These are phyloP conservation scores for Ormia ochracea DNA, from an alignment of 2,888 invertebrate species.

Conservation along the genomic window DNA sequence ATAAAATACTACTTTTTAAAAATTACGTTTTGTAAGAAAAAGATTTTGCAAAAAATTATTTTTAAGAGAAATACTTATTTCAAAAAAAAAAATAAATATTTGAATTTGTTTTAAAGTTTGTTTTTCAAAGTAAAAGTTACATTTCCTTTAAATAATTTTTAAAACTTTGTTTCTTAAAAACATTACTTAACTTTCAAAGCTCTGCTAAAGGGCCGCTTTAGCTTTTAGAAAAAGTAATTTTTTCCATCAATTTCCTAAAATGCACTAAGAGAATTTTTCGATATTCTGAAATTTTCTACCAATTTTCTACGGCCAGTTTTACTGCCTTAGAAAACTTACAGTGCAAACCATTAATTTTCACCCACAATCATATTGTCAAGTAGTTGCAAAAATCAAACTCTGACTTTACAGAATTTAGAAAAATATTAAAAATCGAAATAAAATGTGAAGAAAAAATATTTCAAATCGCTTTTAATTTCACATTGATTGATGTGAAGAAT, in stretches of 20 bases:
- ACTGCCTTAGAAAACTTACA: too few species aligned
- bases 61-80: background rate
- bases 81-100: background rate
- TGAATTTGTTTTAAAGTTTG: background rate
- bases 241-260: too few species aligned
- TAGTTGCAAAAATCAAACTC: conserved; percentile 11
- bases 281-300: too few species aligned
- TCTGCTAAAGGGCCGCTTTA: too few species aligned
- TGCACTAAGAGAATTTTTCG: too few species aligned
- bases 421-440: background rate
- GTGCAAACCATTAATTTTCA: background rate
- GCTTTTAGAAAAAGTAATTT: too few species aligned
- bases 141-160: too few species aligned
- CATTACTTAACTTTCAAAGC: too few species aligned
- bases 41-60: background rate
- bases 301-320: too few species aligned
- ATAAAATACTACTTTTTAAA: background rate
- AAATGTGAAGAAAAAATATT: background rate
- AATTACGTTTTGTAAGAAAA: background rate
- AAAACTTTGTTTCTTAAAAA: too few species aligned
- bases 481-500: too few species aligned
- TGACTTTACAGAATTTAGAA: background rate
- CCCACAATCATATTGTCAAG: background rate
- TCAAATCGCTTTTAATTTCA: background rate
- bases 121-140: too few species aligned